Evolutionary conservation across 2,797 vertebrate species (phyloP).

Genomic region (Myiotriccus ornatus): DNA sequence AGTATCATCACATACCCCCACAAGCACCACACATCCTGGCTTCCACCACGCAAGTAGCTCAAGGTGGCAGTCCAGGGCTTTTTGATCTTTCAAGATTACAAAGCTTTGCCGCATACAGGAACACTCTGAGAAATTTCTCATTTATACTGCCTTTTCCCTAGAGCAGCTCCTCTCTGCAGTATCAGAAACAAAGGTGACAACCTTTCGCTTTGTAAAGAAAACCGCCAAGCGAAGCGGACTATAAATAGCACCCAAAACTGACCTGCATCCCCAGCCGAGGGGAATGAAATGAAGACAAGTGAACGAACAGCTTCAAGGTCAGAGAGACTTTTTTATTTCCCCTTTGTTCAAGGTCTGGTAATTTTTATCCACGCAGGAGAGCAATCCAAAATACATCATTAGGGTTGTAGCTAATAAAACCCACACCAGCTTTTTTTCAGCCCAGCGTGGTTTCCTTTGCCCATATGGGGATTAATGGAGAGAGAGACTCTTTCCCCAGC

Average conservation of each 20-base stretch:
- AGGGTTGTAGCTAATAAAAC: conserved; percentile 53
- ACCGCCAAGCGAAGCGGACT: background rate
- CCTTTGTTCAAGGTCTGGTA: conserved; percentile 59
- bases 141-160: conserved; percentile 57
- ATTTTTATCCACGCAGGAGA: conserved; percentile 57
- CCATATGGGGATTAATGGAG: background rate
- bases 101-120: background rate
- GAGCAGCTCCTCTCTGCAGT: conserved; percentile 52
- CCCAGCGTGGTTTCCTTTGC: fast-evolving
- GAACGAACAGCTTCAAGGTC: conserved; percentile 61
- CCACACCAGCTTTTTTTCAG: background rate
- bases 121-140: conserved; percentile 35
- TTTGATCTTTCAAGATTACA: conserved; percentile 47
- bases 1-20: background rate
- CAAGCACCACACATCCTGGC: background rate
- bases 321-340: background rate
- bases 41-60: background rate
- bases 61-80: background rate
- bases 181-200: conserved; percentile 68
- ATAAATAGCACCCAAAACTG: conserved; percentile 69
- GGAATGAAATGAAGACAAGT: conserved; percentile 60
- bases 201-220: conserved; percentile 55
- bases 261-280: conserved; percentile 32
- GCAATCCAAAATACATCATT: conserved; percentile 56
- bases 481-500: background rate